Evolutionary conservation across 2,113 vertebrate genomes (phyloP).

Genomic region (Myiagra hebetior): DNA sequence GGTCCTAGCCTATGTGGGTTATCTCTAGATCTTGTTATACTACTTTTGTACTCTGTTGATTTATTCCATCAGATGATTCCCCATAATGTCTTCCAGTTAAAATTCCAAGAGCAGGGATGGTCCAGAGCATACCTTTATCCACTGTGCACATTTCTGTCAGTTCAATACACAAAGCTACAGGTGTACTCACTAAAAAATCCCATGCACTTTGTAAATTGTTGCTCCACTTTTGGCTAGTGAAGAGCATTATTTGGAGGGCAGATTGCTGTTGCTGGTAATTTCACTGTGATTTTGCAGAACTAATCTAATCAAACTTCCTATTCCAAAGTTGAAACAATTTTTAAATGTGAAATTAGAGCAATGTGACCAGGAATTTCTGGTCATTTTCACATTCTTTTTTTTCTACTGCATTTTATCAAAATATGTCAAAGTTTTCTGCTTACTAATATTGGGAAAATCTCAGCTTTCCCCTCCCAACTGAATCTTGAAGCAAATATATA

Average conservation of each 20-base stretch:
- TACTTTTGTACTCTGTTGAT: background rate
- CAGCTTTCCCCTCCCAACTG: fast-evolving
- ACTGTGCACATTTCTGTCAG: background rate
- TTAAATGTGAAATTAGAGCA: background rate
- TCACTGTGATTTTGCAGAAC: background rate
- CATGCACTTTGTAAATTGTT: background rate
- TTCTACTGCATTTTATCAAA: background rate
- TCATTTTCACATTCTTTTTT: background rate
- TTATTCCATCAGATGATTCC: background rate
- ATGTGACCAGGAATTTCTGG: background rate
- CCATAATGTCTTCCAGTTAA: background rate
- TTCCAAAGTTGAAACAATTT: background rate
- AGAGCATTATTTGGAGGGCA: background rate
- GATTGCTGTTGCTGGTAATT: background rate
- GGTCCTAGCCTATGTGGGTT: fast-evolving
- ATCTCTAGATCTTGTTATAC: background rate
- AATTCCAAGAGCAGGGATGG: fast-evolving
- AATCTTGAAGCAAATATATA: background rate
- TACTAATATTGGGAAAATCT: background rate
- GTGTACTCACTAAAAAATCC: background rate
- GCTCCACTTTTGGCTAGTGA: background rate
- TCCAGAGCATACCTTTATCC: background rate
- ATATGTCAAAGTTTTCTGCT: background rate
- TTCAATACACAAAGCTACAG: background rate
- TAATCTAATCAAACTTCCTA: background rate